Percentiles rank a stretch among this genome's conserved stretches.
Evolutionary conservation across 64 coral and sea anemone genomes (phyloP).

Genomic region (Astreopora myriophthalma): DNA sequence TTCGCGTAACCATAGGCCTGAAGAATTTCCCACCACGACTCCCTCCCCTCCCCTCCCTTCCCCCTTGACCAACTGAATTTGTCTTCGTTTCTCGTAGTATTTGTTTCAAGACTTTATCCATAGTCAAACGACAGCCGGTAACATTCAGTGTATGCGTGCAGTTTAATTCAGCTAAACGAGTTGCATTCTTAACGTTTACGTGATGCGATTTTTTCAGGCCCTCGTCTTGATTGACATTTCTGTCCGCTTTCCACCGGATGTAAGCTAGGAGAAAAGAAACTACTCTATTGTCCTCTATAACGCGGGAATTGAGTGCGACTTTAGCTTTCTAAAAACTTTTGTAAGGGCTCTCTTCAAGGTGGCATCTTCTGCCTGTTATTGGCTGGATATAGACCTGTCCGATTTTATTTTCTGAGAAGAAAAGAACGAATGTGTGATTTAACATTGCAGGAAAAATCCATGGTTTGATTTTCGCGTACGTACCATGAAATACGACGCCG

Average conservation of each 20-base stretch:
- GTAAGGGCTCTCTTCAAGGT: neutral
- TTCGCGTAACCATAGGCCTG: too few relatives aligned
- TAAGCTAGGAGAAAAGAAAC: neutral
- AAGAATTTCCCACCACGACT: too few relatives aligned
- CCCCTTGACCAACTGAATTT: too few relatives aligned
- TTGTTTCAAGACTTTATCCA: too few relatives aligned
- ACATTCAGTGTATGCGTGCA: too few relatives aligned
- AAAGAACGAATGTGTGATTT: neutral
- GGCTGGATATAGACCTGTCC: neutral
- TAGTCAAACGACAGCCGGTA: too few relatives aligned
- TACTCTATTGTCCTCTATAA: neutral
- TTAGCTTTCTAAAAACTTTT: neutral
- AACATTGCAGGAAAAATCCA: neutral
- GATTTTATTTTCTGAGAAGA: neutral
- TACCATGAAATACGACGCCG: neutral
- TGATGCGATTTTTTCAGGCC: neutral
- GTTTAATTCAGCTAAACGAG: too few relatives aligned
- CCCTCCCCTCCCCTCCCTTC: too few relatives aligned
- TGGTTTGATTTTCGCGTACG: neutral
- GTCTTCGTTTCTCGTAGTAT: too few relatives aligned
- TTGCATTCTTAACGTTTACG: too few relatives aligned
- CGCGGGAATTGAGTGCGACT: neutral
- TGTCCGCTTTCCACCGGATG: neutral
- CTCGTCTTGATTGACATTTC: constrained; percentile 19
- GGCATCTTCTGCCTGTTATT: neutral